Evolutionary conservation across 2,113 vertebrate species (phyloP), one percentile per base, ranked within the genome.

Genomic region (Dromiciops gliroides): DNA sequence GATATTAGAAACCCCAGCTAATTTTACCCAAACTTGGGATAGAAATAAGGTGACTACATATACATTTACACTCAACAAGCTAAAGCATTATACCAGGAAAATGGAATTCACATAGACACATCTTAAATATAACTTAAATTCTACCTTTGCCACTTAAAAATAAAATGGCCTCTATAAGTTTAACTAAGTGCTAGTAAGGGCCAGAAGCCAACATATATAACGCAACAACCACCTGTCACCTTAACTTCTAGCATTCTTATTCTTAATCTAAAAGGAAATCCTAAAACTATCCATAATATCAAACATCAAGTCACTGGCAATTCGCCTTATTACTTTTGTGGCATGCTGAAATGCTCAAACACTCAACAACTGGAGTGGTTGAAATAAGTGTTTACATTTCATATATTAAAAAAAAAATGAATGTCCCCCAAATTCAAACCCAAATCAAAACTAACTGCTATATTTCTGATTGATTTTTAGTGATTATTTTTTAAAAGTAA

Each of bases 111-210:
- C 60, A 67, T 1, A 1, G 37, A n/a, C 60, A 67, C 31, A 67
- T 67, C 60, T 67, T 93, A 96, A 96, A 96, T 50, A 97, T 47
- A 0, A 0, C 50, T 95, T 44, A 91, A 92, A 95, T 60, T 94
- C 60, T 51, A 93, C 48, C 95, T 95, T 37, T 95, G 94, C 90
- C 94, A 93, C 48, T 95, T 96, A 96, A 31, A 50, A 89, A 93
- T 88, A 94, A 94, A 97, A 96, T 0, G 31, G 95, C 88, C 97
- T 95, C 93, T 94, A 96, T 89, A 96, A 93, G 91, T 49, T 92
- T 97, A 92, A 83, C 92, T 90, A 83, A 14, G 95, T 92, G 95
- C 22, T 75, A 93, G 50, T 31, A 92, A 1, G 95, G 95, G 94
- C 52, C 96, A 90, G 22, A 89, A 97, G 90, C 19, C 94, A 97